Percentiles rank a stretch among this genome's conserved stretches.
Evolutionary conservation across 2,797 vertebrate genomes (phyloP).

Genomic region (Onychomys leucogaster): DNA sequence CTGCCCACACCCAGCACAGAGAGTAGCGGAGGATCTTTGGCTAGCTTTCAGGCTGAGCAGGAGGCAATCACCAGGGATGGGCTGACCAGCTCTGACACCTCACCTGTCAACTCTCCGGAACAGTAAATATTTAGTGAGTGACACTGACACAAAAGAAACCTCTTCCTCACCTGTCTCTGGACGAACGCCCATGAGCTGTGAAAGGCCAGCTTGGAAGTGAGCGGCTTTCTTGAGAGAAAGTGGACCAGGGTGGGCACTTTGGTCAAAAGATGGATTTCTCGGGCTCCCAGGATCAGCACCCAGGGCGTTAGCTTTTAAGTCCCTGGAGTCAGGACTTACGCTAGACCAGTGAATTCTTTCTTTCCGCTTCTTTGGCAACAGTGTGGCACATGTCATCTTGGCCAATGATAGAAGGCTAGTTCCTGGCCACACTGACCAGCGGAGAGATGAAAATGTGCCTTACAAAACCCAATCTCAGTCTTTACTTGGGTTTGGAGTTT

Average conservation of each 20-base stretch:
- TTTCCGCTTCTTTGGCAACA: not conserved
- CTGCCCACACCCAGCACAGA: not conserved
- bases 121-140: conserved; percentile 31
- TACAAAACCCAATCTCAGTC: not conserved
- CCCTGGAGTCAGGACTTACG: not conserved
- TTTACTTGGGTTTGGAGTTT: not conserved
- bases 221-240: not conserved
- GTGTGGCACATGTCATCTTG: not conserved
- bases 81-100: not conserved
- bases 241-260: not conserved
- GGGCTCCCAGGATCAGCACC: not conserved
- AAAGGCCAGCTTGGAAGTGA: not conserved
- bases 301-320: not conserved
- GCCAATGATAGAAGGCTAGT: not conserved
- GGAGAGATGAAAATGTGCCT: not conserved
- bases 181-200: not conserved
- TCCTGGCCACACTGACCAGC: not conserved
- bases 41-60: not conserved
- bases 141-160: not conserved
- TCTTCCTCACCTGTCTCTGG: not conserved
- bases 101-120: not conserved
- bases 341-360: not conserved
- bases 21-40: not conserved
- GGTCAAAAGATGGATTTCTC: not conserved
- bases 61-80: not conserved